Evolutionary conservation across 2,113 vertebrate genomes (phyloP).

Genomic region (Bagarius yarrelli): DNA sequence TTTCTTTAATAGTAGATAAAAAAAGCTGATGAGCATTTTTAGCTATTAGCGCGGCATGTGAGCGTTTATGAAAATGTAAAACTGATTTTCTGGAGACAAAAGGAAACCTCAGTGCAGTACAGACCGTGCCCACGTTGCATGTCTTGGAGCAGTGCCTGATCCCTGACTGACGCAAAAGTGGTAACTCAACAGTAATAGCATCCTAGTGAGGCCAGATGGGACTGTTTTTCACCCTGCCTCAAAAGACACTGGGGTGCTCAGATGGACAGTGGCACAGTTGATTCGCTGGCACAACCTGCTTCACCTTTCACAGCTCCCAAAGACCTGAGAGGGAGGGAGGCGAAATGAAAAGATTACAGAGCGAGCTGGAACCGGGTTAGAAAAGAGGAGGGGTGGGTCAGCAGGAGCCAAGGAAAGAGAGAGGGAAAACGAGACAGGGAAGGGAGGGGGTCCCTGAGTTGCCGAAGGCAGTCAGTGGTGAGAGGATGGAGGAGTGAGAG

Average conservation of each 20-base stretch:
- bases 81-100: constrained; percentile 22
- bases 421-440: constrained; percentile 39
- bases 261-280: constrained; percentile 62
- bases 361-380: constrained; percentile 69
- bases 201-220: constrained; percentile 45
- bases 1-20: constrained; percentile 21
- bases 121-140: constrained; percentile 18
- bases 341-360: constrained; percentile 76
- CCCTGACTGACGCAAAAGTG: constrained; percentile 35
- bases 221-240: constrained; percentile 47
- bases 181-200: constrained; percentile 47
- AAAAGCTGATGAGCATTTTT: neutral
- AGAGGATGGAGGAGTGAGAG: constrained; percentile 64
- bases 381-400: constrained; percentile 45
- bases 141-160: constrained; percentile 29
- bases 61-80: constrained; percentile 12
- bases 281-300: constrained; percentile 75
- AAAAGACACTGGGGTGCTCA: constrained; percentile 53
- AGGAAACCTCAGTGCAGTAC: constrained; percentile 5
- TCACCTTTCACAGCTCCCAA: constrained; percentile 72
- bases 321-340: constrained; percentile 73
- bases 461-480: constrained; percentile 72
- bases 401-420: constrained; percentile 16
- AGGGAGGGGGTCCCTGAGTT: constrained; percentile 59
- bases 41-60: neutral